phyloP scores from a whole-genome alignment of 1,140 invertebrate species.

The Oscheius sp. region DNA sequence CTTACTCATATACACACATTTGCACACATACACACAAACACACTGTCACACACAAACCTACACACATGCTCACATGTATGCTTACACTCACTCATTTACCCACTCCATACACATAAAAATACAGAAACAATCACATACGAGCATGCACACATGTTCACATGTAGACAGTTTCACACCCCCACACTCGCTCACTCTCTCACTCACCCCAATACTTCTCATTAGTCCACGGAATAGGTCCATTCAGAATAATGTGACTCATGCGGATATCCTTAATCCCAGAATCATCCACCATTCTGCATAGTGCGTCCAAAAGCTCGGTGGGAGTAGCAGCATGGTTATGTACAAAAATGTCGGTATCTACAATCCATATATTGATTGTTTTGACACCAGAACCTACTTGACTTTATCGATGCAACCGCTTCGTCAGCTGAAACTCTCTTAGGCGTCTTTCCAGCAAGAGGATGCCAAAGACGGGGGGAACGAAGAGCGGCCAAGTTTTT shows the following conservation, averaged over 20 bases:
- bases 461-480: too few relatives aligned
- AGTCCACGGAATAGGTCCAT: conserved; percentile 23
- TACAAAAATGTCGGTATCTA: conserved; percentile 27
- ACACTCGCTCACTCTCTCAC: too few relatives aligned
- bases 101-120: too few relatives aligned
- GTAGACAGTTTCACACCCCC: too few relatives aligned
- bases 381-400: conserved; percentile 5
- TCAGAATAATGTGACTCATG: conserved; percentile 41
- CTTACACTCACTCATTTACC: too few relatives aligned
- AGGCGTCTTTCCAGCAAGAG: conserved; percentile 12
- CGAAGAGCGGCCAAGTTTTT: too few relatives aligned
- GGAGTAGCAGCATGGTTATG: conserved; percentile 30
- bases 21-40: too few relatives aligned
- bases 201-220: conserved; percentile 30
- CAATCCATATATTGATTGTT: not conserved
- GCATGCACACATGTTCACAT: too few relatives aligned
- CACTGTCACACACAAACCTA: too few relatives aligned
- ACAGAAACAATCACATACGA: too few relatives aligned
- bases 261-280: conserved; percentile 29
- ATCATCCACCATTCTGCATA: conserved; percentile 20
- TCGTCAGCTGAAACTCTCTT: conserved; percentile 7
- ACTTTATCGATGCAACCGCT: conserved; percentile 19
- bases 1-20: too few relatives aligned
- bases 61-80: too few relatives aligned
- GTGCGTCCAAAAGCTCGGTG: conserved; percentile 36